phyloP scores from a whole-genome alignment of 1,140 invertebrate genomes.

The Notospermus geniculatus region DNA sequence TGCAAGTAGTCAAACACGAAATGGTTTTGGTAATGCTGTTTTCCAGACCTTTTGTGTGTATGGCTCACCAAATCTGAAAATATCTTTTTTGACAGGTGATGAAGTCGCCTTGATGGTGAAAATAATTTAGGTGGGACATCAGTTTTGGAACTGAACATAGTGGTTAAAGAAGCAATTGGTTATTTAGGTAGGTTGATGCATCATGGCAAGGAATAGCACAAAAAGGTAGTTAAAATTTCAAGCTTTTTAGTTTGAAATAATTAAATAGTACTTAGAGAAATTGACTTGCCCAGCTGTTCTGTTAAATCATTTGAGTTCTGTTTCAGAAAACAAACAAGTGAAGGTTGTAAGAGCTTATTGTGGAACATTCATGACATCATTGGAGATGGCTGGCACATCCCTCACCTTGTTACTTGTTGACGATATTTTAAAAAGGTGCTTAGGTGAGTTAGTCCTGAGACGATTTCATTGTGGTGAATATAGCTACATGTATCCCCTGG shows the following conservation, averaged over 20 bases:
- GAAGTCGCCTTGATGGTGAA: too few relatives aligned
- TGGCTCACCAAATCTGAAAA: too few relatives aligned
- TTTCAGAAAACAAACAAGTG: conserved; percentile 59
- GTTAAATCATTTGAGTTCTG: conserved; percentile 30
- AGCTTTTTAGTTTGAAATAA: too few relatives aligned
- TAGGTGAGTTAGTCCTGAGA: conserved; percentile 39
- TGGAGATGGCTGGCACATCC: conserved; percentile 79
- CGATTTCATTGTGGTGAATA: too few relatives aligned
- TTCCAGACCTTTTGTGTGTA: too few relatives aligned
- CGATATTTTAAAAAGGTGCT: conserved; percentile 53
- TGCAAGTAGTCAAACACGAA: too few relatives aligned
- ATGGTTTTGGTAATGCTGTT: too few relatives aligned
- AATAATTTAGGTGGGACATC: conserved; percentile 77
- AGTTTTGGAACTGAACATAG: conserved; percentile 74
- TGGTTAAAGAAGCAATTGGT: conserved; percentile 67
- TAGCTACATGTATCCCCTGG: too few relatives aligned
- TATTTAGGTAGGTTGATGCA: conserved; percentile 42
- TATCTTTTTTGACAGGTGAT: too few relatives aligned
- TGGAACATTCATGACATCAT: conserved; percentile 74
- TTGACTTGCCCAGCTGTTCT: neutral
- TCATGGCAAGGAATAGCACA: too few relatives aligned
- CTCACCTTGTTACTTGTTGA: conserved; percentile 66
- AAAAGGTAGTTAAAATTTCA: too few relatives aligned
- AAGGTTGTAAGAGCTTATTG: conserved; percentile 65
- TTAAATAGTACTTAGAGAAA: too few relatives aligned